Evolutionary conservation across 2,113 vertebrate genomes (phyloP), one percentile per base, ranked within the genome.

Genomic region (Megaceryle torquata): DNA sequence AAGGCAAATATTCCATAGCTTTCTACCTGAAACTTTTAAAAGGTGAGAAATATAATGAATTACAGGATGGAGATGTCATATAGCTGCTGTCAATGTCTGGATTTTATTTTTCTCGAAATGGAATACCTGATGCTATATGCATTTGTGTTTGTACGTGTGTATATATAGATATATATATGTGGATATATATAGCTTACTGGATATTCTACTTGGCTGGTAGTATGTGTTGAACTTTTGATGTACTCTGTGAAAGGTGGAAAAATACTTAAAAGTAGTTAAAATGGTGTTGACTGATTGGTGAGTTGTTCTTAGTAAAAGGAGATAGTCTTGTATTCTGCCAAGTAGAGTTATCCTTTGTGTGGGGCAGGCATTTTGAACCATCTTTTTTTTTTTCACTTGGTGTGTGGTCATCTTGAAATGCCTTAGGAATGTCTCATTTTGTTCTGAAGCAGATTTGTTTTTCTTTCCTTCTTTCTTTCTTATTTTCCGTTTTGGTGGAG

Each of bases 321-420:
- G 92, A 93, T 95, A 88, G 91, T 68, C 72, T 75, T 83, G 60
- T 68, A 71, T 84, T 91, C 69, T 91, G 88, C 92, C 94, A 92
- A 92, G 35, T 0, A 2, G 76, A 93, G 72, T 87, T 96, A 94
- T 96, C 95, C 92, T 92, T 97, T 96, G 74, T 96, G 91, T 90
- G 79, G 87, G 89, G 79, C 69, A 88, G 61, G 72, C 39, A 67
- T 93, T 91, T 82, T 89, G 69, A 95, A 95, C 28, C 16, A 19
- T 78, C 56, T 71, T 67, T 91, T 60, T 79, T 56, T 91, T 89
- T 90, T 95, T 91, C 21, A 14, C 94, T 95, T 91, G 64, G 92
- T 95, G 96, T 96, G 95, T 97, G 97, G 95, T 95, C 95, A 86
- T 90, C 70, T 79, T 91, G 77, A 97, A 96, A 90, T 68, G 59